Conservation (phyloP, 2,888 invertebrate species). For the Cerastis leucographa region DNA sequence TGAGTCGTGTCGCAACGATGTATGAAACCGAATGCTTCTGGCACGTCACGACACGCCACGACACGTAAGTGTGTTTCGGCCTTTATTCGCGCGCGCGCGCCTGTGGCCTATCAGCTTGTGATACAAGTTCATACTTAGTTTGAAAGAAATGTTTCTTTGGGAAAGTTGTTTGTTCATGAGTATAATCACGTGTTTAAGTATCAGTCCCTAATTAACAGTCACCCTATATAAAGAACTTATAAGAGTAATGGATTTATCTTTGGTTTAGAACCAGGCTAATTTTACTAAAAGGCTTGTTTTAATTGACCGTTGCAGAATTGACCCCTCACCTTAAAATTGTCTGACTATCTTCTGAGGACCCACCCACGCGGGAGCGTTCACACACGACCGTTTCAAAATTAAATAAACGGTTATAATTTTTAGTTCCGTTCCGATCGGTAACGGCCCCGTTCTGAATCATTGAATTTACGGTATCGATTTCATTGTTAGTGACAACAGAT, state of each 20-base stretch:
- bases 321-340: constrained; percentile 18
- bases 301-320: constrained; percentile 19
- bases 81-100: no score
- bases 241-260: background rate
- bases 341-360: constrained; percentile 55
- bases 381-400: constrained; percentile 59
- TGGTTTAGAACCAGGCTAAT: background rate
- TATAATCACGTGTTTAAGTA: no score
- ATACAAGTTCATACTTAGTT: no score
- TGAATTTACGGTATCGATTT: constrained; percentile 79
- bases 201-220: no score
- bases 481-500: constrained; percentile 63
- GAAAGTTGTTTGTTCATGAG: no score
- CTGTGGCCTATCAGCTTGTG: no score
- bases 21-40: no score
- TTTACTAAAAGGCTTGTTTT: background rate
- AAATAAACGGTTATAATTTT: constrained; percentile 64
- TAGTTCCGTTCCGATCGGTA: constrained; percentile 77
- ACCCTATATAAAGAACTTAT: no score
- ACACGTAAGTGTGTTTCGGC: no score
- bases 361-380: constrained; percentile 51
- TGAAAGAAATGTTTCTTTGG: no score
- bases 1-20: no score
- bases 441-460: constrained; percentile 84
- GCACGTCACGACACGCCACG: no score